Evolutionary conservation across 2,888 invertebrate genomes (phyloP).

Genomic region (Apamea epomidion): DNA sequence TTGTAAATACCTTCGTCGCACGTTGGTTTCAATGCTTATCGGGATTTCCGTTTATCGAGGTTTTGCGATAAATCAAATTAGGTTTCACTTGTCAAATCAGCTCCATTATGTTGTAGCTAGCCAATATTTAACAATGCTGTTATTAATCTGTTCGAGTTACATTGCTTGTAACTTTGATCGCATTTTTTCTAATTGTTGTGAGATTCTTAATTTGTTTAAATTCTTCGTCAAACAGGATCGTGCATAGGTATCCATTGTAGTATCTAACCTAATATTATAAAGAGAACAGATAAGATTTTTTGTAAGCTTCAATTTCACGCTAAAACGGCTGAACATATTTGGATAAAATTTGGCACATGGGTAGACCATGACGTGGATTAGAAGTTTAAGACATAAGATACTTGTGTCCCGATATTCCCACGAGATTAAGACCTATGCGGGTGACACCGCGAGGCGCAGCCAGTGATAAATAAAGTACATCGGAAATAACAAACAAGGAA

Average conservation of each 20-base stretch:
- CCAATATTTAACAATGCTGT: neutral
- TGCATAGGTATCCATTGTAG: neutral
- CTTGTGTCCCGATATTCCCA: neutral
- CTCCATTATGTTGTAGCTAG: neutral
- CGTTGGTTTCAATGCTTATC: constrained; percentile 10
- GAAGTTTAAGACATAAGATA: neutral
- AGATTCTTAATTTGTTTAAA: neutral
- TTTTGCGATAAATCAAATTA: constrained; percentile 28
- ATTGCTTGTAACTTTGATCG: neutral
- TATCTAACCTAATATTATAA: no score
- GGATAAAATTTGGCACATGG: neutral
- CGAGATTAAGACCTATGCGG: neutral
- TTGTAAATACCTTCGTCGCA: neutral
- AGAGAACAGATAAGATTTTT: no score
- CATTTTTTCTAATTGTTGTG: neutral
- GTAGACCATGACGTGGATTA: neutral
- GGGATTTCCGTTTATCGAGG: neutral
- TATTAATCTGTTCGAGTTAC: neutral
- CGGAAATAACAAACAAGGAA: neutral
- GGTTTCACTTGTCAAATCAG: neutral
- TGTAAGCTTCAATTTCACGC: no score
- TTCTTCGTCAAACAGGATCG: neutral
- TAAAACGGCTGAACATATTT: no score
- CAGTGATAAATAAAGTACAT: neutral
- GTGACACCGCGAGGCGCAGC: no score